Conservation (phyloP, 2,113 vertebrate genomes). For the Prunella himalayana region DNA sequence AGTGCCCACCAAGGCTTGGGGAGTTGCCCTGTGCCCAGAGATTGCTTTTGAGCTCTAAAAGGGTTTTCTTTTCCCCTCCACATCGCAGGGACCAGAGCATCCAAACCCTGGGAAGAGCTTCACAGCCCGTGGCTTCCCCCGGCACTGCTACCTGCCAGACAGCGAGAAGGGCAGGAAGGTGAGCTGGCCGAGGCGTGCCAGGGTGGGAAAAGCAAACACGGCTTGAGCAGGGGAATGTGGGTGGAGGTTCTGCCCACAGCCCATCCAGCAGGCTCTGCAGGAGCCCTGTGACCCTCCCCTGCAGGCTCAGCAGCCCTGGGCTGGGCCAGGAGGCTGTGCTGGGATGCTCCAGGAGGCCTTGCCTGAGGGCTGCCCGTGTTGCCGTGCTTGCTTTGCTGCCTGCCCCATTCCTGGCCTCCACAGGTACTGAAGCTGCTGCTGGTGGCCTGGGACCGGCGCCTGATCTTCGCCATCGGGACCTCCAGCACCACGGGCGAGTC, state of each 20-base stretch:
- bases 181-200: neutral
- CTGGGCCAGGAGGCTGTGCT: neutral
- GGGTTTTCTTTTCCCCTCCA: neutral
- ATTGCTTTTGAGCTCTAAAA: neutral
- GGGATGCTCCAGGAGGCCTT: neutral
- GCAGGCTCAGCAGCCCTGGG: neutral
- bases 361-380: neutral
- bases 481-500: slow-evolving; percentile 95
- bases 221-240: neutral
- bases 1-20: neutral
- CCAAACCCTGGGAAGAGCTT: slow-evolving; percentile 91
- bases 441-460: slow-evolving; percentile 90
- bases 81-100: slow-evolving; percentile 86
- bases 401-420: neutral
- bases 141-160: slow-evolving; percentile 96
- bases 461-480: slow-evolving; percentile 91
- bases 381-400: neutral
- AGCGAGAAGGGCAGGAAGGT: slow-evolving; percentile 94
- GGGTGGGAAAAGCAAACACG: neutral
- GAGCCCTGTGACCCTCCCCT: rapidly evolving
- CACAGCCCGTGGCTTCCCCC: slow-evolving; percentile 91
- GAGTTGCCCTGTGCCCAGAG: neutral
- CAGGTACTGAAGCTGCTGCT: slow-evolving; percentile 90
- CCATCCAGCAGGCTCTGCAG: neutral
- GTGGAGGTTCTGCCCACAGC: neutral